Base-by-base conservation (phyloP, 2,888 invertebrate genomes). In the Pyralis farinalis region DNA sequence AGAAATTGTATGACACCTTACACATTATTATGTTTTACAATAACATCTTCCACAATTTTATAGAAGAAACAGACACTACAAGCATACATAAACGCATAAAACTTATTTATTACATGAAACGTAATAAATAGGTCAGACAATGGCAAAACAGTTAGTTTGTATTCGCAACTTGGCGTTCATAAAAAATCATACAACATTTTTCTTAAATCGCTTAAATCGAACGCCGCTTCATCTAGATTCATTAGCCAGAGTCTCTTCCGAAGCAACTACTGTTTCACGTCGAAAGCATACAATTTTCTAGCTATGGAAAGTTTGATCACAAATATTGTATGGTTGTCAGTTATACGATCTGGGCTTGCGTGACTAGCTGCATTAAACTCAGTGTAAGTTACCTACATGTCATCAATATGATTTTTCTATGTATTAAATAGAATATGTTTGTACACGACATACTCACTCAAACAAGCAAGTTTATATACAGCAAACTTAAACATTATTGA, bases 241-340 rank as follows among this genome's bases (percentile, higher is more conserved):
- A 58, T 60, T 56, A 60, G 48, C 36, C 52, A 31, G 42, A 58
- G 49, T 51, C 43, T 46, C 58, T 43, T 51, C 40, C 45, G 43
- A 55, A 63, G 63, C 60, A 62, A 62, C 60, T 58, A 53, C 55
- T 54, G 58, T 66, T 73, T 61, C 58, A 62, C 53, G 57, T 64
- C 60, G 61, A 16, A 64, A 60, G 63, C 60, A 77, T 76, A 74
- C 65, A 72, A 62, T 70, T 73, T 72, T 68, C 71, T 71, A 53
- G 54, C 45, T 47, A 66, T 82, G 81, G 83, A 83, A 85, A 84
- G 75, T 77, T 80, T 78, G 69, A 69, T 62, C 63, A n/a, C 58
- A 58, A 54, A 59, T 58, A 68, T 74, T 74, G 69, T 75, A 67
- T 60, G 51, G 43, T 46, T 46, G 42, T 41, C 47, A n/a, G n/a